Evolutionary conservation across 1,140 invertebrate species (phyloP).

Genomic region (Lepidurus apus): DNA sequence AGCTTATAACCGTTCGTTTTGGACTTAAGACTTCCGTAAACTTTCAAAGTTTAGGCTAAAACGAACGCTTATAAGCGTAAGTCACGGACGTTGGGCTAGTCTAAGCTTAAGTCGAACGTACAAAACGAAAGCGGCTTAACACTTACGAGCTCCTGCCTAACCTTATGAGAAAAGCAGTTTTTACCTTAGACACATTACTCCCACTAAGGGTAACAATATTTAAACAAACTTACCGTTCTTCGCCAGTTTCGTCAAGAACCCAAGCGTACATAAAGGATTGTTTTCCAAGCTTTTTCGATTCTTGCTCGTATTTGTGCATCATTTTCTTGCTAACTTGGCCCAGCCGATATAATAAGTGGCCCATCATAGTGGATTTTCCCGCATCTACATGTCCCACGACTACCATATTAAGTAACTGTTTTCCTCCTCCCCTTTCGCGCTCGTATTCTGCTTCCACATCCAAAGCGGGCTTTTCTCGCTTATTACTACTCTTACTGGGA

Average conservation of each 20-base stretch:
- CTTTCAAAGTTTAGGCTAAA: no score
- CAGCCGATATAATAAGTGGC: constrained; percentile 80
- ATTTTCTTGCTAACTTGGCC: constrained; percentile 83
- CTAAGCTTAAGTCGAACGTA: no score
- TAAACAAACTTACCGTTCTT: constrained; percentile 66
- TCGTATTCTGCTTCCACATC: constrained; percentile 55
- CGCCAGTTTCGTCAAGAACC: constrained; percentile 98
- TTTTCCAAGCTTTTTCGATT: constrained; percentile 96
- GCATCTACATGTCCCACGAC: constrained; percentile 99
- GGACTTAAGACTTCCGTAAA: no score
- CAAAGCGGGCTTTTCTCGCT: constrained; percentile 57
- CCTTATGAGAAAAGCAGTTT: no score
- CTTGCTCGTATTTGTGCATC: constrained; percentile 97
- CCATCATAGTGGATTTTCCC: constrained; percentile 97
- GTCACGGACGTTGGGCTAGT: no score
- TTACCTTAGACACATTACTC: neutral
- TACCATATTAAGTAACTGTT: constrained; percentile 86
- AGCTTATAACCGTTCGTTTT: no score
- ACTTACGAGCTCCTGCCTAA: neutral
- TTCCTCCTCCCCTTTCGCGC: constrained; percentile 62
- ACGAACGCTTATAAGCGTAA: no score
- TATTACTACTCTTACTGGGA: constrained; percentile 66
- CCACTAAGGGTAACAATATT: neutral
- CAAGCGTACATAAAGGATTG: constrained; percentile 98
- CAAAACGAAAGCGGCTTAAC: no score